Percentiles rank a stretch among this genome's conserved stretches.
Evolutionary conservation across 2,888 invertebrate genomes (phyloP).

Genomic region (Heteromyza rotundicornis): DNA sequence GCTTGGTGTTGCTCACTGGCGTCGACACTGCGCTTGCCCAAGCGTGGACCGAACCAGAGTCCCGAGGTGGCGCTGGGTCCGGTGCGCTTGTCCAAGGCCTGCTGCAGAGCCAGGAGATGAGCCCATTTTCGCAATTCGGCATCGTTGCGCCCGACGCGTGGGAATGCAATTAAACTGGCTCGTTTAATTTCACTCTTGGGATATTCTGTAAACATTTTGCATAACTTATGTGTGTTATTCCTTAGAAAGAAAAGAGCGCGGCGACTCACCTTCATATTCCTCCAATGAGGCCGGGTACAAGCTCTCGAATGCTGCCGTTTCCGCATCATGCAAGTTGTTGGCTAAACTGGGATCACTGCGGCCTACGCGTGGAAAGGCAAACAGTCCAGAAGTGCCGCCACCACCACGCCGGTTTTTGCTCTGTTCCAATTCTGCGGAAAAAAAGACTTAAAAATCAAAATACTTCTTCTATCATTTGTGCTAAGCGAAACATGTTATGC

Average conservation of each 20-base stretch:
- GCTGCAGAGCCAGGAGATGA: constrained; percentile 53
- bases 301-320: constrained; percentile 45
- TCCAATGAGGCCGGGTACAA: constrained; percentile 65
- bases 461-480: not conserved
- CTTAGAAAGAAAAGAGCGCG: not conserved
- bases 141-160: constrained; percentile 63
- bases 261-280: constrained; percentile 64
- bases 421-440: constrained; percentile 53
- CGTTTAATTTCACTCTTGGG: constrained; percentile 58
- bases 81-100: constrained; percentile 57
- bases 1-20: constrained; percentile 33
- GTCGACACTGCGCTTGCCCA: constrained; percentile 65
- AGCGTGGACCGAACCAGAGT: constrained; percentile 75
- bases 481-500: not conserved
- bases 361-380: constrained; percentile 70
- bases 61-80: constrained; percentile 62
- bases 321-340: constrained; percentile 42
- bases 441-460: not conserved
- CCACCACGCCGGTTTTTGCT: constrained; percentile 64
- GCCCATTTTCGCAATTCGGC: constrained; percentile 57
- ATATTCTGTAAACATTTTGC: constrained; percentile 42
- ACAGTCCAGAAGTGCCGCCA: constrained; percentile 67
- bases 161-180: constrained; percentile 63
- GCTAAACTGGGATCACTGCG: constrained; percentile 63
- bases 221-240: too few relatives aligned